A percentile compares a stretch with the other conserved stretches of the same genome.
phyloP scores from a whole-genome alignment of 2,113 vertebrate species.

The Pollachius pollachius region DNA sequence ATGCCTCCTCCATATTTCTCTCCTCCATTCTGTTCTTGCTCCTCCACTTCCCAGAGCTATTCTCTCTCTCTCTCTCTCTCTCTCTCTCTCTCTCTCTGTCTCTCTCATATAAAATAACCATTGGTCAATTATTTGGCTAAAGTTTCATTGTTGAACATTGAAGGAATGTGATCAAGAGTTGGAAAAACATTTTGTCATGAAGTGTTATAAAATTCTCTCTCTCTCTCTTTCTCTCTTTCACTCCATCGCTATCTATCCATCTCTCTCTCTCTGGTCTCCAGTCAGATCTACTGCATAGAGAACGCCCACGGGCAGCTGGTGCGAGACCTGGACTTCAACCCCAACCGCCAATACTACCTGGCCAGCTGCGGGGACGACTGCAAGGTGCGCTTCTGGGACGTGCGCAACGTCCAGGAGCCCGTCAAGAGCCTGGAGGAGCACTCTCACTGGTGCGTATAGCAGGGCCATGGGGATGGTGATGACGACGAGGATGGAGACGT shows the following conservation, averaged over 20 bases:
- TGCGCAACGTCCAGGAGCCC: slow-evolving; percentile 85
- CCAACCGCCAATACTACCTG: slow-evolving; percentile 97
- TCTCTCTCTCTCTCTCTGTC: neutral
- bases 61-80: neutral
- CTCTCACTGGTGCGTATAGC: slow-evolving; percentile 88
- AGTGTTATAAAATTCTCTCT: too few species aligned
- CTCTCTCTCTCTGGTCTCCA: slow-evolving; percentile 52
- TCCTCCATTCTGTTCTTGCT: neutral
- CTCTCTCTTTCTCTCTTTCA: neutral
- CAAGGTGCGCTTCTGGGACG: slow-evolving; percentile 99
- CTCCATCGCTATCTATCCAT: neutral
- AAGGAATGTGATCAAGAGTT: too few species aligned
- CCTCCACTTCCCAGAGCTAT: too few species aligned
- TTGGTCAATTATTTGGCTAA: too few species aligned
- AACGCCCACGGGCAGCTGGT: slow-evolving; percentile 97
- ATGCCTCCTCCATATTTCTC: neutral
- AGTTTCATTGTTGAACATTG: too few species aligned
- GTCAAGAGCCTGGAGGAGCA: slow-evolving; percentile 94
- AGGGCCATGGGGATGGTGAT: neutral
- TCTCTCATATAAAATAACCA: slow-evolving; percentile 1
- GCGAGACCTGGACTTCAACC: slow-evolving; percentile 97
- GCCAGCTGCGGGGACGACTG: slow-evolving; percentile 98
- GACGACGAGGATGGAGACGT: neutral
- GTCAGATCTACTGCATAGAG: slow-evolving; percentile 98
- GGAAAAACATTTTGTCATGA: too few species aligned